Evolutionary conservation across 2,797 vertebrate genomes (phyloP).

Genomic region (Brachyrhaphis roseni): DNA sequence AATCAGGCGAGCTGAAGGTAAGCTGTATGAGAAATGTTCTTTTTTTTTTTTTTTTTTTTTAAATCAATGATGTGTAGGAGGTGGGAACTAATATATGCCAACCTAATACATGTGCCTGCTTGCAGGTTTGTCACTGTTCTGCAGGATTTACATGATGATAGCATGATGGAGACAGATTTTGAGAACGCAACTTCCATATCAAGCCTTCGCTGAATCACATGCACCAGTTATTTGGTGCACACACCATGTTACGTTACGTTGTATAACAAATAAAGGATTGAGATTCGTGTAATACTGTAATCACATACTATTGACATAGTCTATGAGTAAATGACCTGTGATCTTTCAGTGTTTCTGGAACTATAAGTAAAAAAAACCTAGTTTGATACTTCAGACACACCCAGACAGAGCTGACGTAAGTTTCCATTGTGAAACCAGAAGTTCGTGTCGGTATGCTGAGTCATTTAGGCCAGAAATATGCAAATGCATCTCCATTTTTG

Average conservation of each 20-base stretch:
- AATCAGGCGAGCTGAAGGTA: not conserved
- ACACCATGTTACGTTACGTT: not conserved
- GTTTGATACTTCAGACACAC: slow-evolving; percentile 37
- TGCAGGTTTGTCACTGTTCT: not conserved
- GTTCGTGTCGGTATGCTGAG: slow-evolving; percentile 41
- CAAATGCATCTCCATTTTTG: not conserved
- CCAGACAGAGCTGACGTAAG: slow-evolving; percentile 21
- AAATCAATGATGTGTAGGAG: not conserved
- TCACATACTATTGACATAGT: not conserved
- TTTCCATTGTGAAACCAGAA: slow-evolving; percentile 62
- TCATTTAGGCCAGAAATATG: slow-evolving; percentile 41
- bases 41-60: not conserved
- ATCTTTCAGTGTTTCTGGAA: slow-evolving; percentile 9
- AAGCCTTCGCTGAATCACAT: not conserved
- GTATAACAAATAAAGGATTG: not conserved
- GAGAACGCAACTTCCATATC: not conserved
- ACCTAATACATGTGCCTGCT: not conserved
- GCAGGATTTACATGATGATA: not conserved
- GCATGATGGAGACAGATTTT: not conserved
- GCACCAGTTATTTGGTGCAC: not conserved
- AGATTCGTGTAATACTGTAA: not conserved
- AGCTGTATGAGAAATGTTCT: not conserved
- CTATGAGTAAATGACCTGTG: not conserved
- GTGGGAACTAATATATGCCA: not conserved
- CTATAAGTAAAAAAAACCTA: not conserved